Evolutionary conservation across 2,113 vertebrate species (phyloP).

Genomic region (Phylloscopus trochiloides): DNA sequence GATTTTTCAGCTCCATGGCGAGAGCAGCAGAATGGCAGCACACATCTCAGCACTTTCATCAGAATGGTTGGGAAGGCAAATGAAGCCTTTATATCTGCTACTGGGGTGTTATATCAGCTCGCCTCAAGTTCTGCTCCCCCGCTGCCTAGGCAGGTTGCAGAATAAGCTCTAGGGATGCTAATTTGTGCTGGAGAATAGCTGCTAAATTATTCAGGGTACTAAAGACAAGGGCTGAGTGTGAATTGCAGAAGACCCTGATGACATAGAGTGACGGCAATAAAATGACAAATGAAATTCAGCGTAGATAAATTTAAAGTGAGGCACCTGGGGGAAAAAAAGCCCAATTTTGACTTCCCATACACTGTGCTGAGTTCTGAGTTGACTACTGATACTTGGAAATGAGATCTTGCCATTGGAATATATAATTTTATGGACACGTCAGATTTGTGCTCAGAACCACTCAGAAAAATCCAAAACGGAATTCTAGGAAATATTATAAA

Average conservation of each 20-base stretch:
- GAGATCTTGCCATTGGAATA: not conserved
- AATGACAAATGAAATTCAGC: constrained; percentile 1
- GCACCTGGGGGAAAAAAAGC: not conserved
- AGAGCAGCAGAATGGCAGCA: constrained; percentile 5
- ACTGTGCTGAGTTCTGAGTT: not conserved
- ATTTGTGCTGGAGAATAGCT: constrained; percentile 13
- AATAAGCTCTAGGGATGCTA: not conserved
- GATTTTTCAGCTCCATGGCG: not conserved
- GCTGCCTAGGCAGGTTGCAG: not conserved
- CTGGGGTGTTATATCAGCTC: not conserved
- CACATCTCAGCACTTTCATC: constrained; percentile 1
- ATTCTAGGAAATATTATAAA: not conserved
- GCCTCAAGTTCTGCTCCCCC: not conserved
- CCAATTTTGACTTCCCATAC: not conserved
- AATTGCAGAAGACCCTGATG: constrained; percentile 15
- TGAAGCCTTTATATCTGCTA: constrained; percentile 38
- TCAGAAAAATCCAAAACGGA: not conserved
- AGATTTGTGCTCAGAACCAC: not conserved
- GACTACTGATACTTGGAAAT: not conserved
- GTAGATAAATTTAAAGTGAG: constrained; percentile 11
- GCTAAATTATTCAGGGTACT: constrained; percentile 42
- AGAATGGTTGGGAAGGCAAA: constrained; percentile 18
- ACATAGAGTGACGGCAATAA: not conserved
- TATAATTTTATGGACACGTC: not conserved
- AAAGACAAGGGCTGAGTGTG: constrained; percentile 27